Percentiles rank a stretch among this genome's conserved stretches.
Conservation (phyloP, 2,113 vertebrate species). For the Ginglymostoma cirratum region DNA sequence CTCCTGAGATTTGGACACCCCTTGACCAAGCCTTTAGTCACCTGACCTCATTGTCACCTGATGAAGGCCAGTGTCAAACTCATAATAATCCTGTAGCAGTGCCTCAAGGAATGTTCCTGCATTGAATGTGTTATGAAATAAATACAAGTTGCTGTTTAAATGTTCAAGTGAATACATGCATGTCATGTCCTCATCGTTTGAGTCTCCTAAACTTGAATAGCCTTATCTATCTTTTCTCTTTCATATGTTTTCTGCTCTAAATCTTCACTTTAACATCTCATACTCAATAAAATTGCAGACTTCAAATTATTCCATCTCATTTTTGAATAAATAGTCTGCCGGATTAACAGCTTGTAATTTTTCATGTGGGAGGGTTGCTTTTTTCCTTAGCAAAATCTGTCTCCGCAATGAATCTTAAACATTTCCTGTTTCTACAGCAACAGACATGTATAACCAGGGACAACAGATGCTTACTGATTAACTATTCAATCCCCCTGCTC, state of each 20-base stretch:
- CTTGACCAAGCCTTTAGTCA: too few relatives aligned
- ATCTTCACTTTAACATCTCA: background rate
- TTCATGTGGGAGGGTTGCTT: background rate
- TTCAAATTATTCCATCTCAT: background rate
- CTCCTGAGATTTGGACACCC: too few relatives aligned
- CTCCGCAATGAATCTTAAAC: slow-evolving; percentile 33
- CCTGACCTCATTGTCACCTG: too few relatives aligned
- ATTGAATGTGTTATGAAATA: background rate
- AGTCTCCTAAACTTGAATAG: background rate
- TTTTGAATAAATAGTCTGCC: background rate
- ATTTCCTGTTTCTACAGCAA: slow-evolving; percentile 36
- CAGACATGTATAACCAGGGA: background rate
- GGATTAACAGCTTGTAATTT: background rate
- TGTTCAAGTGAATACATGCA: background rate
- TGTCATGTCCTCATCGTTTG: background rate
- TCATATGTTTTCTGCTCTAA: background rate
- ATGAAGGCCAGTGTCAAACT: too few relatives aligned
- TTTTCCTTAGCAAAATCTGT: slow-evolving; percentile 1
- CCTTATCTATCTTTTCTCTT: background rate
- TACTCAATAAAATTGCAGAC: background rate
- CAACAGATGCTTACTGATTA: slow-evolving; percentile 32
- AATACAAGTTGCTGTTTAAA: background rate
- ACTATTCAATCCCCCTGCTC: background rate
- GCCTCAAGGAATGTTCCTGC: too few relatives aligned
- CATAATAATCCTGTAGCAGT: too few relatives aligned